phyloP scores from a whole-genome alignment of 2,888 invertebrate species.

The Luffia ferchaultella region DNA sequence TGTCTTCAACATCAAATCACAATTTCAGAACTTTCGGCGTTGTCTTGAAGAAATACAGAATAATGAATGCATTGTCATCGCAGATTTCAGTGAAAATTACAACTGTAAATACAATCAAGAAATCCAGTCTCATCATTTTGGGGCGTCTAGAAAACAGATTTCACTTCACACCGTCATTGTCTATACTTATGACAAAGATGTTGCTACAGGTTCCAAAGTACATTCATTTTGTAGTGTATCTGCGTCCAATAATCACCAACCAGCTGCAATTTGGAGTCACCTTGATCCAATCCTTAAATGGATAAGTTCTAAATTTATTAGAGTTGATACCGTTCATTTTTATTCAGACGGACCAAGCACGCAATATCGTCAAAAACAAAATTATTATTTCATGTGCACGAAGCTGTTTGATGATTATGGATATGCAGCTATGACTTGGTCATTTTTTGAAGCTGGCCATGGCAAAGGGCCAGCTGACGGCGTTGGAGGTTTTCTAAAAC shows the following conservation, averaged over 20 bases:
- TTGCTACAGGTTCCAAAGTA: neutral
- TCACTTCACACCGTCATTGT: neutral
- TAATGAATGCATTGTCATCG: no score
- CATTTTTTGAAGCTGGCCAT: no score
- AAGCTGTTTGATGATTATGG: no score
- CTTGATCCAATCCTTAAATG: neutral
- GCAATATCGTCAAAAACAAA: neutral
- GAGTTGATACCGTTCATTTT: no score
- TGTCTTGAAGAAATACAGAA: neutral
- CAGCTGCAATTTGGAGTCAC: conserved; percentile 1
- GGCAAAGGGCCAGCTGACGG: no score
- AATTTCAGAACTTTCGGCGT: neutral
- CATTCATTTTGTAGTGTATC: neutral
- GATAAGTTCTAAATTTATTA: no score
- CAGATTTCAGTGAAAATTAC: no score
- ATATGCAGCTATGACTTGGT: no score
- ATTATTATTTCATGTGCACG: no score
- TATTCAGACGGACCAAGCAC: neutral
- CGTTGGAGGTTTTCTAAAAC: no score
- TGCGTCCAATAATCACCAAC: neutral
- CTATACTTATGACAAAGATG: neutral
- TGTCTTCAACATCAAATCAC: neutral
- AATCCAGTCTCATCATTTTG: conserved; percentile 1
- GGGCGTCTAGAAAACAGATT: neutral
- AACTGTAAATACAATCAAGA: no score